Percentiles rank a stretch among this genome's conserved stretches.
These are phyloP conservation scores for Scortum barcoo DNA, from an alignment of 2,113 vertebrate genomes.

Conservation along the genomic window DNA sequence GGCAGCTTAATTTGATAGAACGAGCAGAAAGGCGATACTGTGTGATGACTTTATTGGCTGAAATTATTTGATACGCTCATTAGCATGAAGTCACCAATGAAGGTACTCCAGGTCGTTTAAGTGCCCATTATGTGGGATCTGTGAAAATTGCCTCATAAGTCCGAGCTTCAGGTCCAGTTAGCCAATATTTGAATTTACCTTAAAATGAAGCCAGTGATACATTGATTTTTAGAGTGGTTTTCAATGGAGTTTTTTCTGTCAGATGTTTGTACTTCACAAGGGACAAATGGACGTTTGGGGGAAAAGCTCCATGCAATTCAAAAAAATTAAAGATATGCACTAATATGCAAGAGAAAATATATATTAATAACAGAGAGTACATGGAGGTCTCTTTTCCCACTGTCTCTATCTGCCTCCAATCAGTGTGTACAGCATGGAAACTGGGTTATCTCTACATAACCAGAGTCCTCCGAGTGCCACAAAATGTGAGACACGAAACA, in stretches of 20 bases:
- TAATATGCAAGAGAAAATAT: not conserved
- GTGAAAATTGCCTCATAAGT: not conserved
- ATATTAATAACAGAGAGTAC: not conserved
- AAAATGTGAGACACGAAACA: not conserved
- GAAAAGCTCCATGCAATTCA: not conserved
- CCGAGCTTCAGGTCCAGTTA: not conserved
- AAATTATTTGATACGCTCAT: not conserved
- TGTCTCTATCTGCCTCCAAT: not conserved
- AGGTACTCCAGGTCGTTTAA: not conserved
- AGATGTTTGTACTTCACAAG: not conserved
- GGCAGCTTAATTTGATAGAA: not conserved
- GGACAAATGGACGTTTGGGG: not conserved
- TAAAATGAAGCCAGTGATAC: not conserved
- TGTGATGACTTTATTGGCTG: not conserved
- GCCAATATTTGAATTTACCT: not conserved
- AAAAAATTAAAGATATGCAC: not conserved
- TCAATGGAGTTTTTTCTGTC: no score
- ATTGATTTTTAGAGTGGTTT: not conserved
- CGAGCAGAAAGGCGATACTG: not conserved
- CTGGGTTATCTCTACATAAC: constrained; percentile 3
- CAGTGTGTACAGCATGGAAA: not conserved
- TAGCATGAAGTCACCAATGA: not conserved
- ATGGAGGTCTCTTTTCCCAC: not conserved
- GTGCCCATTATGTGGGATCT: not conserved
- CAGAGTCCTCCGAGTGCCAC: not conserved